These are phyloP conservation scores for Carpatolechia fugitivella DNA, from an alignment of 2,888 invertebrate species.

Conservation along the genomic window DNA sequence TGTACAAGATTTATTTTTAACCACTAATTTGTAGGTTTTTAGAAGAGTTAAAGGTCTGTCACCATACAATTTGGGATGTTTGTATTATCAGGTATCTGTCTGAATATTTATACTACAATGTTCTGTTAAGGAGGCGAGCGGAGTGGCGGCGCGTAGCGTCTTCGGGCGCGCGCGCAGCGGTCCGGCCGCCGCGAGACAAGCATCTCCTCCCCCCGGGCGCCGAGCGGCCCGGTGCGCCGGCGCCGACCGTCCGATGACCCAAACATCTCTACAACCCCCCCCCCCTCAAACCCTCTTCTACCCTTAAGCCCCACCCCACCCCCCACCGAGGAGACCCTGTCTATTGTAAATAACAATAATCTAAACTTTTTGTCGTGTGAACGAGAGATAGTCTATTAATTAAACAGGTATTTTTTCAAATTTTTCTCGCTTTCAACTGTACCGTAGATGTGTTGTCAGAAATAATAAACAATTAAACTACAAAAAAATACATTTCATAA, in stretches of 20 bases:
- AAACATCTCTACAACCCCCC: conserved; percentile 51
- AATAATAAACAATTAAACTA: conserved; percentile 71
- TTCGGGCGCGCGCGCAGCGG: conserved; percentile 34
- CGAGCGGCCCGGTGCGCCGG: conserved; percentile 27
- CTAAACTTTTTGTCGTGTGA: conserved; percentile 76
- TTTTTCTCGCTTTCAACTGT: conserved; percentile 78
- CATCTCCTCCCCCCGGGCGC: conserved; percentile 31
- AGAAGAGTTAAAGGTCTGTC: no score
- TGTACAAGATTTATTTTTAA: no score
- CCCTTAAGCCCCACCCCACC: conserved; percentile 30
- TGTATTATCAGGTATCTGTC: no score
- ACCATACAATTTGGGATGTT: no score
- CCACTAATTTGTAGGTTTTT: no score
- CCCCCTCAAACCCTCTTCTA: conserved; percentile 34
- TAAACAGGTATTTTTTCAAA: conserved; percentile 79
- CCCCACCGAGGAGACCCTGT: conserved; percentile 43
- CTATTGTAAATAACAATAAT: conserved; percentile 77
- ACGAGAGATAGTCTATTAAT: conserved; percentile 75
- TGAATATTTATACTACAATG: background rate
- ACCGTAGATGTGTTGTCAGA: conserved; percentile 79
- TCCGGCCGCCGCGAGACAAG: conserved; percentile 30
- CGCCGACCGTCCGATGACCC: conserved; percentile 34
- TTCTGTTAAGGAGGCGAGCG: conserved; percentile 70
- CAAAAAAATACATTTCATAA: conserved; percentile 75
- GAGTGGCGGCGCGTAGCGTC: conserved; percentile 68